These are phyloP conservation scores for Hypanus sabinus DNA, from an alignment of 2,113 vertebrate species.

Conservation along the genomic window DNA sequence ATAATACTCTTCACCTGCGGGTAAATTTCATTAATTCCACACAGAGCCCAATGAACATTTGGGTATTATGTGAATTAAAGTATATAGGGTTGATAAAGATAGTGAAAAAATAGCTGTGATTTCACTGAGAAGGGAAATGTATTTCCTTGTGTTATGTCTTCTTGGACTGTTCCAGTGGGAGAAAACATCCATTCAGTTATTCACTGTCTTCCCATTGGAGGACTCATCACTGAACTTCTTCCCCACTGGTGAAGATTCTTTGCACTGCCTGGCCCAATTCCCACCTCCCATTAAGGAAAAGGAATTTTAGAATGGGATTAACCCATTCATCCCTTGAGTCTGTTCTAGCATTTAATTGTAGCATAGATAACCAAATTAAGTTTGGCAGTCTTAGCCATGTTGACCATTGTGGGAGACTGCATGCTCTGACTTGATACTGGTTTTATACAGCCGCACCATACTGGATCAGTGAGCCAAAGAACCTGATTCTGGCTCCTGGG, in stretches of 20 bases:
- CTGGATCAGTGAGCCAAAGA: conserved; percentile 81
- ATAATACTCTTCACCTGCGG: neutral
- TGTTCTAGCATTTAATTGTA: neutral
- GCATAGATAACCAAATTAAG: neutral
- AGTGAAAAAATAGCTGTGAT: too few species aligned
- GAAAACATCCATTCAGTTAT: too few species aligned
- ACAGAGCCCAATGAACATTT: too few species aligned
- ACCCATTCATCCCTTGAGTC: neutral
- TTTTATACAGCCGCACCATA: conserved; percentile 77
- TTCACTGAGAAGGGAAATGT: too few species aligned
- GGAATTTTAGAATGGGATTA: neutral
- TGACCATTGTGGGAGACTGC: too few species aligned
- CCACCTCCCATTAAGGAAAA: neutral
- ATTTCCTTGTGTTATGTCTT: too few species aligned
- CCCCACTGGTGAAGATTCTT: neutral
- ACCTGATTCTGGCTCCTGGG: conserved; percentile 82
- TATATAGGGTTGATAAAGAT: too few species aligned
- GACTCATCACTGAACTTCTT: neutral
- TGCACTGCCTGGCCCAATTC: neutral
- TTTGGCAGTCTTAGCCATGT: neutral
- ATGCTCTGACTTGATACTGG: conserved; percentile 24
- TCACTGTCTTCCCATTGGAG: too few species aligned
- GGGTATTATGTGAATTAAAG: too few species aligned
- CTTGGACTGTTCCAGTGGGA: too few species aligned
- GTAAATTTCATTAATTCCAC: neutral